These are phyloP conservation scores for Andricus curvator DNA, from an alignment of 2,888 invertebrate species.

Conservation along the genomic window DNA sequence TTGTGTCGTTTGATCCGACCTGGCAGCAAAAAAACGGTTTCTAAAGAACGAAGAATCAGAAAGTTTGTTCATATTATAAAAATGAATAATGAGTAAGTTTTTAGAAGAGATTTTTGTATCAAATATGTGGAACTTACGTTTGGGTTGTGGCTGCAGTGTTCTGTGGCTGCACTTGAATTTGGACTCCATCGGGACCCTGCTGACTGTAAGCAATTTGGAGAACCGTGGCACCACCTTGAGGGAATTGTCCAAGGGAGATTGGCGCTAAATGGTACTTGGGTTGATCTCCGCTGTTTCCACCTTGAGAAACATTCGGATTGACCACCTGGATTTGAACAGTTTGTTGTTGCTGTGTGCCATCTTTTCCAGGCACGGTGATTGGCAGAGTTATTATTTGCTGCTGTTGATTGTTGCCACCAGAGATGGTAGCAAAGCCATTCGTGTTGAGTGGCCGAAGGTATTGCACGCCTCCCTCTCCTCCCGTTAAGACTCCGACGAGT, in stretches of 20 bases:
- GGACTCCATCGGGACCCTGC: constrained; percentile 79
- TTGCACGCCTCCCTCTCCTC: constrained; percentile 87
- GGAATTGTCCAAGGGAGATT: constrained; percentile 87
- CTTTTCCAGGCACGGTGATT: constrained; percentile 87
- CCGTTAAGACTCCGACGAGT: constrained; percentile 85
- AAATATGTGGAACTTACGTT: constrained; percentile 69
- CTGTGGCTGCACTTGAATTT: constrained; percentile 76
- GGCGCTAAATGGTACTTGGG: constrained; percentile 88
- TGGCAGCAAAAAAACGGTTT: constrained; percentile 49
- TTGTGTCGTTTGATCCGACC: constrained; percentile 76
- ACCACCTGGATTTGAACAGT: constrained; percentile 90
- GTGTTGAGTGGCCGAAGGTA: constrained; percentile 85
- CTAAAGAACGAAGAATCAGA: not conserved
- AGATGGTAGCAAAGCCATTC: constrained; percentile 76
- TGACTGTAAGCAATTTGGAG: constrained; percentile 88
- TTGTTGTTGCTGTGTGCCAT: constrained; percentile 84
- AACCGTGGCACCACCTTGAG: constrained; percentile 86
- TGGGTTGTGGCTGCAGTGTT: constrained; percentile 77
- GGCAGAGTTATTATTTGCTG: constrained; percentile 89
- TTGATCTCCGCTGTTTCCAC: constrained; percentile 80
- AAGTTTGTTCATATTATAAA: not conserved
- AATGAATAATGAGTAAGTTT: not conserved
- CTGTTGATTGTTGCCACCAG: constrained; percentile 77
- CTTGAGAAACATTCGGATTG: constrained; percentile 81
- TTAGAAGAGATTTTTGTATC: not conserved